These are phyloP conservation scores for Saxidomus purpurata DNA, from an alignment of 1,140 invertebrate genomes.

Conservation along the genomic window DNA sequence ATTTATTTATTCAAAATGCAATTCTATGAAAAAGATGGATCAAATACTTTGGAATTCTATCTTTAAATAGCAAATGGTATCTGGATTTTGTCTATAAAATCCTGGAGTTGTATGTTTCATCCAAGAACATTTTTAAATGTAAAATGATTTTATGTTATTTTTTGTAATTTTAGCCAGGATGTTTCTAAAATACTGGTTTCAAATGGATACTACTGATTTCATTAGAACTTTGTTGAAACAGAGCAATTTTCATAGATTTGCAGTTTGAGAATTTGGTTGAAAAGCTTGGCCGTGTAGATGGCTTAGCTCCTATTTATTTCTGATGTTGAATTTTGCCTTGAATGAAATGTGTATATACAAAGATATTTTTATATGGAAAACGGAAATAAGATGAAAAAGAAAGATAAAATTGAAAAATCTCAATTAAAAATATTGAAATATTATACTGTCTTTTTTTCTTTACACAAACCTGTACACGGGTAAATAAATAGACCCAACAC, in stretches of 20 bases:
- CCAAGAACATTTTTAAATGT: too few species aligned
- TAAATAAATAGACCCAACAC: too few species aligned
- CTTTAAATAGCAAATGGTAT: too few species aligned
- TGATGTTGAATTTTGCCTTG: constrained; percentile 61
- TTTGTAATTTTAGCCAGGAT: too few species aligned
- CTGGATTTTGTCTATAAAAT: too few species aligned
- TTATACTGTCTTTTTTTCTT: constrained; percentile 1
- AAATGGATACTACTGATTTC: too few species aligned
- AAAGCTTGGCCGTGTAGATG: constrained; percentile 42
- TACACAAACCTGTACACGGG: too few species aligned
- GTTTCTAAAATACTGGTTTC: too few species aligned
- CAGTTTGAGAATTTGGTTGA: constrained; percentile 24
- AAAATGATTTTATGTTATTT: too few species aligned
- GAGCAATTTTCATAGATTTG: neutral
- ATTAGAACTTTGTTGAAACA: too few species aligned
- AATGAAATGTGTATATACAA: constrained; percentile 59
- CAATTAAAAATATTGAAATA: constrained; percentile 54
- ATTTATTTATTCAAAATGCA: constrained; percentile 58
- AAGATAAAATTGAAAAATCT: constrained; percentile 29
- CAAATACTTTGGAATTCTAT: too few species aligned
- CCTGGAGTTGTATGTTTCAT: too few species aligned
- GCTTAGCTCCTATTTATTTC: constrained; percentile 48
- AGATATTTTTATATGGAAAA: constrained; percentile 66
- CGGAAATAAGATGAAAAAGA: constrained; percentile 45
- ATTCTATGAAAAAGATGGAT: neutral